These are phyloP conservation scores for Circaetus cinerascens DNA, from an alignment of 2,113 vertebrate species.

Conservation along the genomic window DNA sequence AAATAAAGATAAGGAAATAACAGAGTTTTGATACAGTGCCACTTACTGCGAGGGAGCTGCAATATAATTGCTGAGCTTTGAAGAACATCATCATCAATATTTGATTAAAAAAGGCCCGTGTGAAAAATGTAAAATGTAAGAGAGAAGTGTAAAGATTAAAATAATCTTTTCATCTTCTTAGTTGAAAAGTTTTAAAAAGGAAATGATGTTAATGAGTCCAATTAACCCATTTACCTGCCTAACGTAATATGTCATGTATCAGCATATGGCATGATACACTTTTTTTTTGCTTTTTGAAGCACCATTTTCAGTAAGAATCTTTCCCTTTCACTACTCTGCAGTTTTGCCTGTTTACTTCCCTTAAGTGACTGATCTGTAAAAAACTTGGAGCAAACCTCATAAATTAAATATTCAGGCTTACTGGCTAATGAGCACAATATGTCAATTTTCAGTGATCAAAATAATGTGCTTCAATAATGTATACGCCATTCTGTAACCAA, in stretches of 20 bases:
- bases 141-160: conserved; percentile 59
- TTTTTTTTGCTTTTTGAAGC: neutral
- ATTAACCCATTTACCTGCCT: conserved; percentile 41
- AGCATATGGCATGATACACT: neutral
- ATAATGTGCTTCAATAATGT: conserved; percentile 68
- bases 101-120: conserved; percentile 76
- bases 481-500: conserved; percentile 52
- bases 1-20: conserved; percentile 44
- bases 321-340: neutral
- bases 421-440: conserved; percentile 71
- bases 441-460: conserved; percentile 73
- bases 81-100: conserved; percentile 81
- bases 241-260: neutral
- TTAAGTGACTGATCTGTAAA: conserved; percentile 38
- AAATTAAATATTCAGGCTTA: conserved; percentile 66
- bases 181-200: conserved; percentile 52
- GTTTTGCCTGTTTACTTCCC: neutral
- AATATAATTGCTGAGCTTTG: conserved; percentile 77
- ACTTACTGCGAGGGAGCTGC: conserved; percentile 59
- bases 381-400: conserved; percentile 38
- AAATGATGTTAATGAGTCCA: conserved; percentile 67
- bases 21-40: conserved; percentile 53
- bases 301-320: neutral
- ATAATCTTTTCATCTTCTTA: conserved; percentile 65
- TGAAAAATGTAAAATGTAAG: conserved; percentile 72